Percentiles rank a stretch among this genome's conserved stretches.
Conservation (phyloP, 2,113 vertebrate genomes). For the Pseudolaguvia tuberculata region DNA sequence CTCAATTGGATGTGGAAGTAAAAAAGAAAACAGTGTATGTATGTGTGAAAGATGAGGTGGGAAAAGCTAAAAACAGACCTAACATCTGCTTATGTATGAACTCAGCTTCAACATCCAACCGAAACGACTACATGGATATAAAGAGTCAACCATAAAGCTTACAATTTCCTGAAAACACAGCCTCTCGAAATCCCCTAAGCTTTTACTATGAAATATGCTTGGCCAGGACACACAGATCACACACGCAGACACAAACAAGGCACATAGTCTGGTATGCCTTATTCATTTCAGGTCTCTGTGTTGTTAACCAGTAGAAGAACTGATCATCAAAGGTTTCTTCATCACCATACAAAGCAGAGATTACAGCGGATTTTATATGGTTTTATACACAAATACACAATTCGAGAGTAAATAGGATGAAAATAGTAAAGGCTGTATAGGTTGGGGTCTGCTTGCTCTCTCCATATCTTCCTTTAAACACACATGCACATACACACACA, state of each 20-base stretch:
- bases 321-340: constrained; percentile 29
- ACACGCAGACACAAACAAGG: constrained; percentile 16
- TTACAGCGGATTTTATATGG: constrained; percentile 25
- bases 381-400: constrained; percentile 29
- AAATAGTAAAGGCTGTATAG: not conserved
- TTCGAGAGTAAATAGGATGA: not conserved
- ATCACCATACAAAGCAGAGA: constrained; percentile 28
- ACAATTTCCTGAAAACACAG: constrained; percentile 46
- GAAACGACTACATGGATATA: constrained; percentile 27
- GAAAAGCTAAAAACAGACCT: constrained; percentile 14
- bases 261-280: constrained; percentile 13
- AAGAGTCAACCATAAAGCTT: constrained; percentile 35
- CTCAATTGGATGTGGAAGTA: not conserved
- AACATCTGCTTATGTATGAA: constrained; percentile 25
- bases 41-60: constrained; percentile 27
- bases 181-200: constrained; percentile 39
- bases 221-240: constrained; percentile 14
- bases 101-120: constrained; percentile 22
- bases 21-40: constrained; percentile 3
- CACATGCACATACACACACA: constrained; percentile 20
- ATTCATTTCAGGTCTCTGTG: constrained; percentile 4
- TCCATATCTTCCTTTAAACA: constrained; percentile 1
- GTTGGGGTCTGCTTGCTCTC: not conserved
- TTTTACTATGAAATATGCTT: constrained; percentile 36
- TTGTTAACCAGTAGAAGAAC: constrained; percentile 4